Evolutionary conservation across 2,113 vertebrate genomes (phyloP).

Genomic region (Oxyura jamaicensis): DNA sequence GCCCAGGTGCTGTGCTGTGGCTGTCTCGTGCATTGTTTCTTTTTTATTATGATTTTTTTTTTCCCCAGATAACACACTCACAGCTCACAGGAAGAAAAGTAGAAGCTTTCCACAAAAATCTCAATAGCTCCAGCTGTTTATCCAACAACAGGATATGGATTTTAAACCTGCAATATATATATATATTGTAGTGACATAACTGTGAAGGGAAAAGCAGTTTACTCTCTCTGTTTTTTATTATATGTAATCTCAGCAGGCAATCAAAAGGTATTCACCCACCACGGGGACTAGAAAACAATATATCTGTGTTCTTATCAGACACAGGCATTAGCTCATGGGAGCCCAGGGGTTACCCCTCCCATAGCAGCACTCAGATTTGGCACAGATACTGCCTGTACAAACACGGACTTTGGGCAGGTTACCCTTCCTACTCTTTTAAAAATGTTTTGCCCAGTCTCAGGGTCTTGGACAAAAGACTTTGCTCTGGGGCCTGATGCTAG

Average conservation of each 20-base stretch:
- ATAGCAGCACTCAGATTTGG: background rate
- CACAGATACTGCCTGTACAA: background rate
- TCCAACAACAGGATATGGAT: background rate
- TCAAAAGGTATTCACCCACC: background rate
- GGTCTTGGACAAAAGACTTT: background rate
- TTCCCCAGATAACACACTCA: fast-evolving
- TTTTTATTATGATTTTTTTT: background rate
- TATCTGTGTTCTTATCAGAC: background rate
- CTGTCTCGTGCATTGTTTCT: background rate
- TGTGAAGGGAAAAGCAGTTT: constrained; percentile 36
- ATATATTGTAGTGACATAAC: background rate
- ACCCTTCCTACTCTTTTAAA: background rate
- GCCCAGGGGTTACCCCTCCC: background rate
- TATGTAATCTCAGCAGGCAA: constrained; percentile 24
- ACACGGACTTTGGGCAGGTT: background rate
- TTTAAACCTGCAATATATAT: background rate
- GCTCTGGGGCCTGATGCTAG: background rate
- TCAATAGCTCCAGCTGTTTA: constrained; percentile 1
- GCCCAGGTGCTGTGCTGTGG: fast-evolving
- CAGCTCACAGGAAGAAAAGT: background rate
- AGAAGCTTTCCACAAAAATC: background rate
- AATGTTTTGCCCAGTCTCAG: background rate
- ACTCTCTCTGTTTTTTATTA: constrained; percentile 21
- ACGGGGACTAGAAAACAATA: constrained; percentile 5
- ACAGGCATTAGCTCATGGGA: background rate